phyloP scores from a whole-genome alignment of 2,797 vertebrate species.

The Pseudochirops corinnae region DNA sequence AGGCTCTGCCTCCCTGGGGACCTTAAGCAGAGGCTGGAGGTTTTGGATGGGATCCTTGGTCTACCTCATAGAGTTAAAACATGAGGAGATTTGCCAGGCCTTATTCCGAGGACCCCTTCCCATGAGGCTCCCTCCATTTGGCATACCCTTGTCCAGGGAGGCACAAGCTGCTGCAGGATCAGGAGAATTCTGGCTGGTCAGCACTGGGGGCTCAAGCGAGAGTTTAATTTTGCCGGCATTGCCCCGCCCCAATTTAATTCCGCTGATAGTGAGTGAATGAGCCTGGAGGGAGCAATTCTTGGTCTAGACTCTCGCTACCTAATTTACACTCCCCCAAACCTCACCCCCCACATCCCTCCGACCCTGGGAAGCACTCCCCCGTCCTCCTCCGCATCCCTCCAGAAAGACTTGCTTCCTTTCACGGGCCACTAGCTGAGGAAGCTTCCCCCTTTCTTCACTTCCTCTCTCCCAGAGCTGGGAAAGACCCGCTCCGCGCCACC shows the following conservation, averaged over 20 bases:
- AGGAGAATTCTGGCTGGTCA: background rate
- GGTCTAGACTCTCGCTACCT: too few species aligned
- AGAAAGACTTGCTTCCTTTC: background rate
- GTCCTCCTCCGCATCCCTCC: background rate
- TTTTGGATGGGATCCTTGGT: background rate
- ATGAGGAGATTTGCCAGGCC: background rate
- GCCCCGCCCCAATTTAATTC: background rate
- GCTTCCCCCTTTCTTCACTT: background rate
- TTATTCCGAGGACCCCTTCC: background rate
- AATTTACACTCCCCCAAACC: too few species aligned
- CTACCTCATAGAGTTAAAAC: background rate
- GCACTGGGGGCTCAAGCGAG: background rate
- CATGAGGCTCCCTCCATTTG: background rate
- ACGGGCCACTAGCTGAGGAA: background rate
- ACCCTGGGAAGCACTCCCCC: background rate
- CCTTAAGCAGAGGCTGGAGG: background rate
- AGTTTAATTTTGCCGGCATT: background rate
- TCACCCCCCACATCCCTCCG: rapidly evolving
- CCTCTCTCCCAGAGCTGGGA: too few species aligned
- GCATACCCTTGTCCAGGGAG: background rate
- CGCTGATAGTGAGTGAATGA: background rate
- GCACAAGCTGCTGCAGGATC: background rate
- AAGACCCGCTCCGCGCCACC: too few species aligned
- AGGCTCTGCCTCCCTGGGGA: background rate
- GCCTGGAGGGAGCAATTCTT: background rate